These are phyloP conservation scores for Agapornis canus DNA, from an alignment of 2,797 vertebrate species.

Conservation along the genomic window DNA sequence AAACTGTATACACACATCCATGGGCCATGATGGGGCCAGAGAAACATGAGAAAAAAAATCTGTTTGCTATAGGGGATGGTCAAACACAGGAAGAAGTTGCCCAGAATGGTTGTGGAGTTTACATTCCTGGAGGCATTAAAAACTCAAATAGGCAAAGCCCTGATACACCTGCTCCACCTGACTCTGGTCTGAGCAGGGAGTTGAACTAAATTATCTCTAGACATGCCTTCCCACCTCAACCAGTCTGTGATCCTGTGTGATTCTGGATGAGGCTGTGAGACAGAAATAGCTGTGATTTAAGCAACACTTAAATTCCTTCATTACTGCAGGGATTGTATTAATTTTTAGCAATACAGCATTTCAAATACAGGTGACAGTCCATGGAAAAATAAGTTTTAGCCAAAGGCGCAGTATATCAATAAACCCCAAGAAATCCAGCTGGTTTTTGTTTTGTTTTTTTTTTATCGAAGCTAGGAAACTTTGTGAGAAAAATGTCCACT, in stretches of 20 bases:
- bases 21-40: not conserved
- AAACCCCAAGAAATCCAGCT: not conserved
- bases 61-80: not conserved
- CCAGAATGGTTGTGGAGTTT: not conserved
- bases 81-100: not conserved
- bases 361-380: not conserved
- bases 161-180: not conserved
- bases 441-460: not conserved
- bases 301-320: not conserved
- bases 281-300: not conserved
- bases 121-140: not conserved
- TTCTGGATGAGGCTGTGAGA: not conserved
- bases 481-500: not conserved
- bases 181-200: not conserved
- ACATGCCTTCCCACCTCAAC: not conserved
- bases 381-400: not conserved
- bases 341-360: not conserved
- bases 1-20: not conserved
- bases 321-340: not conserved
- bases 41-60: not conserved
- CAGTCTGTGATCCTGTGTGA: not conserved
- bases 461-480: not conserved
- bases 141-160: not conserved
- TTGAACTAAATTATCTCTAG: not conserved
- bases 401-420: not conserved